These are phyloP conservation scores for Rhinichthys klamathensis DNA, from an alignment of 2,113 vertebrate species.

Conservation along the genomic window DNA sequence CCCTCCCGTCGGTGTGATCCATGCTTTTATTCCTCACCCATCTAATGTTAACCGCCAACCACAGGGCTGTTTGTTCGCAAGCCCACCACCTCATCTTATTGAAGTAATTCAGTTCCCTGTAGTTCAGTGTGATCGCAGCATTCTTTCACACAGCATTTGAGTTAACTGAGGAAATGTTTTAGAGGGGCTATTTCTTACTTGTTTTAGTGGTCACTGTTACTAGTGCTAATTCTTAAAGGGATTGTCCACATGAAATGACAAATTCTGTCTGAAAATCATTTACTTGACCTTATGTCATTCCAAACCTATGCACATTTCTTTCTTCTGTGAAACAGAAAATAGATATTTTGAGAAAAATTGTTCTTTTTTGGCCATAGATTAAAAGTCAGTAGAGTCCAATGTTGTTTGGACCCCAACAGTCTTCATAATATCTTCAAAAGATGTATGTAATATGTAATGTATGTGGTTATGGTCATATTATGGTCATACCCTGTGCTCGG, in stretches of 20 bases:
- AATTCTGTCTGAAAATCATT: not conserved
- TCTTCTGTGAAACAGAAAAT: not conserved
- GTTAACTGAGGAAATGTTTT: not conserved
- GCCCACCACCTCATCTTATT: not conserved
- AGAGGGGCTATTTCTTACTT: not conserved
- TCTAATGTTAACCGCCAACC: not conserved
- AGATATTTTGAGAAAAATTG: not conserved
- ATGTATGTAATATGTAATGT: too few relatives aligned
- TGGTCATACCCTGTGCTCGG: too few relatives aligned
- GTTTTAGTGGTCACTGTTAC: not conserved
- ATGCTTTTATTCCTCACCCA: conserved; percentile 28
- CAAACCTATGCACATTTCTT: not conserved
- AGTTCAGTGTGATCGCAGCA: not conserved
- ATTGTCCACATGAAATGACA: not conserved
- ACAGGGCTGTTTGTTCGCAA: conserved; percentile 9
- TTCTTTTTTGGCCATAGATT: not conserved
- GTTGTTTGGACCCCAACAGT: not conserved
- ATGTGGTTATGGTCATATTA: too few relatives aligned
- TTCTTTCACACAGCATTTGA: not conserved
- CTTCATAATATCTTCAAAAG: not conserved
- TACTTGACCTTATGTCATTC: not conserved
- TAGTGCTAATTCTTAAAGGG: not conserved
- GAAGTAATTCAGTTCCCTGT: conserved; percentile 6
- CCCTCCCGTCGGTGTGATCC: conserved; percentile 41
- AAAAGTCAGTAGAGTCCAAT: too few relatives aligned